Evolutionary conservation across 2,797 vertebrate genomes (phyloP), one percentile per base, ranked within the genome.

Genomic region (Poecile montanus): DNA sequence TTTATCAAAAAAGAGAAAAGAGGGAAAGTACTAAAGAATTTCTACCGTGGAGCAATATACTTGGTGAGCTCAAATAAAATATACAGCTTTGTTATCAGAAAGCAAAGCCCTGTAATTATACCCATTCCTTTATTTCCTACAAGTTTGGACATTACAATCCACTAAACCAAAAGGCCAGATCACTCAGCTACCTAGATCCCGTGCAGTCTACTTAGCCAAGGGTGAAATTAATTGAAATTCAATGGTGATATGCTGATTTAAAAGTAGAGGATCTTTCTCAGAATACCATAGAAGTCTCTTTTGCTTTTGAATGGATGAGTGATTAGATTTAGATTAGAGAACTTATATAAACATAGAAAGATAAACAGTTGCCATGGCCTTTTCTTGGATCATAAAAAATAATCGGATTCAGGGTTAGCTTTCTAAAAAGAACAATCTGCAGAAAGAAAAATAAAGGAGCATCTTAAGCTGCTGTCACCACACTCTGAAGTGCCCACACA

Each of bases 221-320:
- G 34, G 60, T 93, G 79, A 95, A 97, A 97, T 91, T 73, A 89
- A 89, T 85, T 95, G 70, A 95, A 95, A 92, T 94, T 95, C 79
- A 93, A 32, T 36, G 66, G 54, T 1, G 6, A 91, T 92, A 68
- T 57, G n/a, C 58, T 92, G 89, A 91, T 95, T 95, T 91, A 91
- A 70, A 93, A 94, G 71, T 1, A 0, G 51, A 94, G 20, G 25
- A 78, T 90, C 85, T 86, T 92, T 76, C 51, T 88, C 36, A 57
- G 82, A 82, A 70, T 57, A 76, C 74, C 32, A 40, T 13, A 92
- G 85, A 92, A 86, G 60, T 90, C 62, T 48, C 56, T 81, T 91
- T 66, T 78, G 62, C 51, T 92, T 95, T 93, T 94, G 79, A 92
- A 93, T 81, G 82, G 76, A 67, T 81, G 63, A 91, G 48, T 88